Evolutionary conservation across 2,113 vertebrate species (phyloP), one percentile per base, ranked within the genome.

Genomic region (Merops nubicus): DNA sequence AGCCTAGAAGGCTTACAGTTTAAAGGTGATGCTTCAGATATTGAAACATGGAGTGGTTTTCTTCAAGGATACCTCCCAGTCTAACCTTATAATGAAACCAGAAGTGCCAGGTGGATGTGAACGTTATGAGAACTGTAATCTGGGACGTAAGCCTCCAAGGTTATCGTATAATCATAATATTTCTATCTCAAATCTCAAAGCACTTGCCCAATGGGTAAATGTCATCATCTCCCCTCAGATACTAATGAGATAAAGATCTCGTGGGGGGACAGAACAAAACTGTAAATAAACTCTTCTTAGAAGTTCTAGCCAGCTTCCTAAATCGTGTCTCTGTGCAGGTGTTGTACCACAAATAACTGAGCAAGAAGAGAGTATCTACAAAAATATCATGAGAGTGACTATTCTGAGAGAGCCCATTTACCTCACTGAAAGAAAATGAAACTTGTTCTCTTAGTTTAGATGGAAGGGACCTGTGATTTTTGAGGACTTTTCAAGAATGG

Each of bases 401-500:
- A 9, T 73, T 90, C 45, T 63, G 34, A 81, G 20, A 38, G 25
- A 48, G 15, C 21, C 43, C 2, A 4, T 90, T 91, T 94, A 56
- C 54, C 29, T 94, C 23, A 75, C 26, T 59, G 60, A 90, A 90
- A 70, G n/a, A 36, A 74, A 88, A 63, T 64, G n/a, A 81, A 38
- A 15, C 12, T 56, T 1, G 2, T 83, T 72, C 36, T 77, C 31
- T 92, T 69, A 26, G 25, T 94, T 93, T 63, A 68, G n/a, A 33
- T 78, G 25, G 89, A 93, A 96, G 48, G 25, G 11, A 29, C 12
- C 19, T 11, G 13, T 64, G 84, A 36, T 74, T 85, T 84, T 75
- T 48, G 18, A 53, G 94, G 64, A 83, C 77, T 84, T 96, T 91
- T 95, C 60, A 94, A 95, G 97, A 96, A 92, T 88, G 88, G 79